A percentile compares a stretch with the other conserved stretches of the same genome.
Conservation (phyloP, 2,797 vertebrate species). For the Manis javanica region DNA sequence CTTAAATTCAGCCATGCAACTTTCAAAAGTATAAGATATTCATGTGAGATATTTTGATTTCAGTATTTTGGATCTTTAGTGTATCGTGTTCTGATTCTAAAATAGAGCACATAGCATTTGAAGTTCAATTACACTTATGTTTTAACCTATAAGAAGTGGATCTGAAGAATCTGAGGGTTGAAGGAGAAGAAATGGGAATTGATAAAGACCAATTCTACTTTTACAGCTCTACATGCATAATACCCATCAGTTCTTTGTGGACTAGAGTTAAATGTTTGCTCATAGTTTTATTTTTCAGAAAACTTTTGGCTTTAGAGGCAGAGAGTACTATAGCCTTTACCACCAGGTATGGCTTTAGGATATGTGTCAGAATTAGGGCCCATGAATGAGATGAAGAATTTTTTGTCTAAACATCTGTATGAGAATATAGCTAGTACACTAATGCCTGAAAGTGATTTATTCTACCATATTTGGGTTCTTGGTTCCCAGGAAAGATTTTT, state of each 20-base stretch:
- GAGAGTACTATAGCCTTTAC: not conserved
- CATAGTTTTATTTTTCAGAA: conserved; percentile 20
- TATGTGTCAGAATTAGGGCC: not conserved
- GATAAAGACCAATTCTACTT: not conserved
- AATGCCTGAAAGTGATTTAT: not conserved
- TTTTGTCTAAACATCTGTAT: not conserved
- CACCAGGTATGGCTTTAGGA: not conserved
- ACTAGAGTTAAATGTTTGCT: not conserved
- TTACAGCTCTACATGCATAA: not conserved
- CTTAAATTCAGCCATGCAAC: not conserved
- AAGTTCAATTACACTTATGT: conserved; percentile 29
- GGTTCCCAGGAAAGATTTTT: conserved; percentile 9
- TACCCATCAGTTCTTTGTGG: not conserved
- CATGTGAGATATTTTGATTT: not conserved
- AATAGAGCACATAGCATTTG: not conserved
- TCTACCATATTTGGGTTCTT: not conserved
- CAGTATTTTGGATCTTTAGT: not conserved
- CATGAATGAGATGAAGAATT: not conserved
- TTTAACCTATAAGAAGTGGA: not conserved
- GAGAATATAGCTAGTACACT: not conserved
- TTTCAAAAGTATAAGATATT: not conserved
- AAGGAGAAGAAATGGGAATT: not conserved
- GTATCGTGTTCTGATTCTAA: not conserved
- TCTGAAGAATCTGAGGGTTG: not conserved
- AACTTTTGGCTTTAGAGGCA: not conserved